A percentile compares a stretch with the other conserved stretches of the same genome.
These are phyloP conservation scores for Dendrolimus pini DNA, from an alignment of 2,888 invertebrate genomes.

Conservation along the genomic window DNA sequence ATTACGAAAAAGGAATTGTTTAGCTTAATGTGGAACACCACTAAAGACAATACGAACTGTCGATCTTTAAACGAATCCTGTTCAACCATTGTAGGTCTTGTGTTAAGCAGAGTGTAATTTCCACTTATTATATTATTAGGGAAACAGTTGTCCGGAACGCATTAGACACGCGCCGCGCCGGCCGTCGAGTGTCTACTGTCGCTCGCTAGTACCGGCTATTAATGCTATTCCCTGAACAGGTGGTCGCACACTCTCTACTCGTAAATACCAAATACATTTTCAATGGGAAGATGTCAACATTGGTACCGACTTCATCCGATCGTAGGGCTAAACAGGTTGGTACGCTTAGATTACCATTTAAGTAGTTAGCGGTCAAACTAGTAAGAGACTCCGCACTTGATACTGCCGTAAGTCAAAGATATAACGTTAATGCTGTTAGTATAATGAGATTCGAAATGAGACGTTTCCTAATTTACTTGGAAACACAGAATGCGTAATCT, in stretches of 20 bases:
- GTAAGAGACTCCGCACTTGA: too few species aligned
- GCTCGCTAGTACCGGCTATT: constrained; percentile 16
- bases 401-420: too few species aligned
- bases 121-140: constrained; percentile 37
- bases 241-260: constrained; percentile 17
- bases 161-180: constrained; percentile 29
- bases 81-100: constrained; percentile 31
- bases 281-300: constrained; percentile 15
- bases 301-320: constrained; percentile 14
- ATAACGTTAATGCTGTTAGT: too few species aligned
- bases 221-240: constrained; percentile 26
- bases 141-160: constrained; percentile 34
- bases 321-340: too few species aligned
- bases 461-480: constrained; percentile 47
- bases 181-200: constrained; percentile 22
- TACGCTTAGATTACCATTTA: too few species aligned
- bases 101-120: constrained; percentile 41
- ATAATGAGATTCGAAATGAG: constrained; percentile 29
- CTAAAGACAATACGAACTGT: constrained; percentile 17
- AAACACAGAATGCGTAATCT: constrained; percentile 4
- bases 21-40: background rate
- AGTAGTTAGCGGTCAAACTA: too few species aligned
- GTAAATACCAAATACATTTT: constrained; percentile 13
- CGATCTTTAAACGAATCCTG: constrained; percentile 29
- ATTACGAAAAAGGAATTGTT: too few species aligned